Conservation (phyloP, 2,888 invertebrate species). For the Poecilus cupreus region DNA sequence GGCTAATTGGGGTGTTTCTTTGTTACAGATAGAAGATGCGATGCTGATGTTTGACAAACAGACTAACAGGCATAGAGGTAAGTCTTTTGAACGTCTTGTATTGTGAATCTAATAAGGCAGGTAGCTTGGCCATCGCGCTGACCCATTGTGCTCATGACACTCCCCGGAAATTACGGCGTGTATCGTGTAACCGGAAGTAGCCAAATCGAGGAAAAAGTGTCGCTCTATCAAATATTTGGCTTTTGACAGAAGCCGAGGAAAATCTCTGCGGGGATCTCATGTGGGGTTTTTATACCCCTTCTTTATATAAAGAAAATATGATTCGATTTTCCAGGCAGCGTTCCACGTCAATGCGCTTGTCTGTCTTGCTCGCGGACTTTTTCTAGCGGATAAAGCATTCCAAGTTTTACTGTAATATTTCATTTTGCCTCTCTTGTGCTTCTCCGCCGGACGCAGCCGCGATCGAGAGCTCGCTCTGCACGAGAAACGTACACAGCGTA, state of each 20-base stretch:
- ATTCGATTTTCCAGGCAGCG: slow-evolving; percentile 51
- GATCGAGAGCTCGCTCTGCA: too few species aligned
- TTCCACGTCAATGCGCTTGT: slow-evolving; percentile 51
- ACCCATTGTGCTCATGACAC: slow-evolving; percentile 7
- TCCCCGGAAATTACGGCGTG: slow-evolving; percentile 31
- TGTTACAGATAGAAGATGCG: slow-evolving; percentile 98
- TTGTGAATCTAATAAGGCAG: neutral
- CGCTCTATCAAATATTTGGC: slow-evolving; percentile 39
- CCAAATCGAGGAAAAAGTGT: slow-evolving; percentile 47
- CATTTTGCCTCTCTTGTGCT: slow-evolving; percentile 35
- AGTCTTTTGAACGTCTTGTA: slow-evolving; percentile 70
- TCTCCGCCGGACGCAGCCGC: neutral
- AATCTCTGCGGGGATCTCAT: neutral
- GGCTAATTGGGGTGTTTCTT: slow-evolving; percentile 66
- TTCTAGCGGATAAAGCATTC: slow-evolving; percentile 45
- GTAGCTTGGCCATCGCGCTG: neutral
- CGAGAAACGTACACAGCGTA: neutral
- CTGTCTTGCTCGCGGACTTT: slow-evolving; percentile 13
- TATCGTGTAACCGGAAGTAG: slow-evolving; percentile 49
- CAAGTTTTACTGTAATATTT: slow-evolving; percentile 52
- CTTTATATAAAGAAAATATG: slow-evolving; percentile 1
- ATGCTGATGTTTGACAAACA: slow-evolving; percentile 99
- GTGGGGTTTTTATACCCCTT: neutral
- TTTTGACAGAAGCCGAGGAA: slow-evolving; percentile 27
- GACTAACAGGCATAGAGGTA: slow-evolving; percentile 99